A percentile compares a stretch with the other conserved stretches of the same genome.
Conservation (phyloP, 2,113 vertebrate species). For the Mesoclemmys tuberculata region DNA sequence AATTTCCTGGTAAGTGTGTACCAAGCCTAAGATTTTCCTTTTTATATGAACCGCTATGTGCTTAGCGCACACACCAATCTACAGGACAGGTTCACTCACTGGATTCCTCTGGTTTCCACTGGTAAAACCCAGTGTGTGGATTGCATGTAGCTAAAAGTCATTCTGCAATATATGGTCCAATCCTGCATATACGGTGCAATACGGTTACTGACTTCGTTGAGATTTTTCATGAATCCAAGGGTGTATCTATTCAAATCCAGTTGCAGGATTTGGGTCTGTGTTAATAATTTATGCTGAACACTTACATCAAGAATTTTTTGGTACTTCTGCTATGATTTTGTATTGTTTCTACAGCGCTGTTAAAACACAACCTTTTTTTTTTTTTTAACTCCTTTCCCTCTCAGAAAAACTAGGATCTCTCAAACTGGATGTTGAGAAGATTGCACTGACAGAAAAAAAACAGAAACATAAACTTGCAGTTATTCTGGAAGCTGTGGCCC, state of each 20-base stretch:
- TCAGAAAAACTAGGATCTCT: constrained; percentile 82
- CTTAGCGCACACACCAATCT: not conserved
- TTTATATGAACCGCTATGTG: rapidly evolving
- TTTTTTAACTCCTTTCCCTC: not conserved
- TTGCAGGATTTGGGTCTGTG: not conserved
- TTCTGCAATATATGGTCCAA: not conserved
- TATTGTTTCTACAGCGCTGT: not conserved
- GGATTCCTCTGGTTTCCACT: not conserved
- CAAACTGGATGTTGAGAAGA: constrained; percentile 85
- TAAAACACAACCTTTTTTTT: not conserved
- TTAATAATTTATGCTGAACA: not conserved
- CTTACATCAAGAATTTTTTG: not conserved
- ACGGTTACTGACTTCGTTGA: not conserved
- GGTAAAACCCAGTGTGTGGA: not conserved
- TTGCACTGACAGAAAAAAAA: constrained; percentile 80
- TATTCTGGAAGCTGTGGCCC: constrained; percentile 80
- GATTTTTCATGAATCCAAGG: not conserved
- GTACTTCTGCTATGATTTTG: not conserved
- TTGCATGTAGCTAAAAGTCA: not conserved
- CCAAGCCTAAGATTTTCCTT: not conserved
- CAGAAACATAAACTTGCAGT: constrained; percentile 86
- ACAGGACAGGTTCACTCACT: not conserved
- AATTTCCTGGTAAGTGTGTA: too few species aligned
- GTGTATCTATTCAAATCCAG: not conserved
- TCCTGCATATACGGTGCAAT: not conserved